Base-by-base conservation (phyloP, 1,140 invertebrate species). In the Listronotus oregonensis region DNA sequence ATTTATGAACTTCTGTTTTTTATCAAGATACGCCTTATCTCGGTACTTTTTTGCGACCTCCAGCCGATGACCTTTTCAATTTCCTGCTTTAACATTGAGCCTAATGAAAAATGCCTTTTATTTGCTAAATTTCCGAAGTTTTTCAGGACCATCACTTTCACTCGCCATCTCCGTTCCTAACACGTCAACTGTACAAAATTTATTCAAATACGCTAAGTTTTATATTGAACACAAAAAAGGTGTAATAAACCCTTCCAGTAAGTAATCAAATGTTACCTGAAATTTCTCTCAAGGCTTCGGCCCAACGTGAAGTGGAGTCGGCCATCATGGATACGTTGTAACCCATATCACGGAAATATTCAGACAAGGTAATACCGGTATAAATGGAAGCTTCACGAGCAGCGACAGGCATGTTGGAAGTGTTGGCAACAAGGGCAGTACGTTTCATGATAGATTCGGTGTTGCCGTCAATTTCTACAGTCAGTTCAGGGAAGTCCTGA, bases 291-390 rank as follows among this genome's bases (percentile, higher is more conserved):
- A 99, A 85, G 75, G 97, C 97, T 82, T 99, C 98, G 55, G 98
- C 98, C 98, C 98, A 99, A 85, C 98, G 94, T 17, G 97, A 99
- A 11, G 98, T 99, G n/a, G 97, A 99, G 82, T 99, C 98, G 74
- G 98, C 98, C 98, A 99, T 99, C 98, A 99, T 99, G 59, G 97
- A 97, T 27, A 99, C 97, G 79, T 99, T 97, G 86, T 98, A 98
- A 82, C 98, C 98, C 97, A 99, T 99, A 80, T 99, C 96, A 79
- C 91, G 86, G 86, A 98, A 99, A 81, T 99, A 99, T 82, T 99
- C 97, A 21, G 96, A 97, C 2, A 99, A 81, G 0, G 97, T 99
- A 79, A 99, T 99, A 40, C 95, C 94, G 54, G 98, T 99, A 80
- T 99, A 99, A 81, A 99, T 99, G 73, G 97, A 99, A 73, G 98